Evolutionary conservation across 1,140 invertebrate species (phyloP), one percentile per base, ranked within the genome.

Genomic region (Bombus impatiens): DNA sequence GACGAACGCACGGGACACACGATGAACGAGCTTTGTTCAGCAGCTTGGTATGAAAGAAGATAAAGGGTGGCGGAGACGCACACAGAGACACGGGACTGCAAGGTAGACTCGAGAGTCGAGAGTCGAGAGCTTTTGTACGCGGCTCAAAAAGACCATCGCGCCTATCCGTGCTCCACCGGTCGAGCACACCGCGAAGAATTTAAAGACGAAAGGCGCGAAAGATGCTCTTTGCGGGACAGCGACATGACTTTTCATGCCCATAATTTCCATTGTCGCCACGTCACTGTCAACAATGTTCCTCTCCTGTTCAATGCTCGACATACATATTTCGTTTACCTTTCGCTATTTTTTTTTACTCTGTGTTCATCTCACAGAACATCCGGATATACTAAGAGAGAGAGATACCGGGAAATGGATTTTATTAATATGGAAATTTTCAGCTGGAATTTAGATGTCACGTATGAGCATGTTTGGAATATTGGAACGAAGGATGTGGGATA

Each of bases 111-210:
- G 82, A 87, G 84, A 90, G 87, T 91, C 82, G 82, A 87, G 84
- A 90, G 87, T 87, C 71, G 84, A 86, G 84, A 88, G 92, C 91
- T 92, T 92, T 92, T 86, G 87, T 89, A 86, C 86, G 84, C 76
- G 86, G 72, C 89, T 88, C 77, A 86, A 91, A 90, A 89, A 92
- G 91, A 92, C 86, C 84, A 92, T 88, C 89, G 82, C 68, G 82
- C 68, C 77, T 84, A 89, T 77, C 83, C 79, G 81, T 70, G 79
- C 82, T 89, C 76, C 77, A 57, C 67, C 74, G 70, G 78, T 84
- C 83, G 86, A 83, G 85, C 84, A 86, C 65, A 85, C 74, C 84
- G 77, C 80, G 84, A 88, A 78, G 87, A 87, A 87, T 91, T 91
- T 90, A 90, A 90, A 88, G 82, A 79, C 87, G 86, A 86, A 90